phyloP scores from a whole-genome alignment of 2,797 vertebrate genomes.

The Gymnodraco acuticeps region DNA sequence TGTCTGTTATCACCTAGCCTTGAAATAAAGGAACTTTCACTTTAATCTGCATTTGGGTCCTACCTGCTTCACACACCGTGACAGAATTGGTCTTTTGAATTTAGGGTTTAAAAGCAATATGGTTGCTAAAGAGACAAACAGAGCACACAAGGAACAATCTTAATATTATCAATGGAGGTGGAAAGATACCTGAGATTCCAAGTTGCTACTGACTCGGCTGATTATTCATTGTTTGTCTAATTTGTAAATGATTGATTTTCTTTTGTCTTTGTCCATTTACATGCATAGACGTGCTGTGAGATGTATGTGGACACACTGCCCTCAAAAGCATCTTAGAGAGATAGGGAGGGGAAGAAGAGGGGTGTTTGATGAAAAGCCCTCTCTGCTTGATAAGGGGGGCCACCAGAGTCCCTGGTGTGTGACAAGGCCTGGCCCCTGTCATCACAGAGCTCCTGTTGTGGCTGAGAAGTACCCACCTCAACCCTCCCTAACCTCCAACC shows the following conservation, averaged over 20 bases:
- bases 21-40: no score
- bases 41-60: no score
- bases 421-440: slow-evolving; percentile 74
- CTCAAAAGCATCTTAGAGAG: slow-evolving; percentile 19
- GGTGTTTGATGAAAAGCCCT: slow-evolving; percentile 57
- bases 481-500: slow-evolving; percentile 32
- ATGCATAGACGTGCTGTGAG: not conserved
- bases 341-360: slow-evolving; percentile 39
- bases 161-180: slow-evolving; percentile 6
- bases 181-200: not conserved
- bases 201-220: not conserved
- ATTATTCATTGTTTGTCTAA: not conserved
- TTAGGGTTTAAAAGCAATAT: not conserved
- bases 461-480: slow-evolving; percentile 70
- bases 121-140: slow-evolving; percentile 21
- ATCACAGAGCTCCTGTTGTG: slow-evolving; percentile 79
- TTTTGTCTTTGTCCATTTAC: not conserved
- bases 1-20: no score
- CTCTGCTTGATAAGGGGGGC: slow-evolving; percentile 72
- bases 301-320: slow-evolving; percentile 11
- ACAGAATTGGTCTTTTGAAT: no score
- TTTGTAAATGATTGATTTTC: not conserved
- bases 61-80: no score
- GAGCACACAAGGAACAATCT: slow-evolving; percentile 67
- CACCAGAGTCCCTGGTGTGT: slow-evolving; percentile 72